Percentiles rank a stretch among this genome's conserved stretches.
Evolutionary conservation across 2,888 invertebrate genomes (phyloP).

Genomic region (Schizaphis graminum): DNA sequence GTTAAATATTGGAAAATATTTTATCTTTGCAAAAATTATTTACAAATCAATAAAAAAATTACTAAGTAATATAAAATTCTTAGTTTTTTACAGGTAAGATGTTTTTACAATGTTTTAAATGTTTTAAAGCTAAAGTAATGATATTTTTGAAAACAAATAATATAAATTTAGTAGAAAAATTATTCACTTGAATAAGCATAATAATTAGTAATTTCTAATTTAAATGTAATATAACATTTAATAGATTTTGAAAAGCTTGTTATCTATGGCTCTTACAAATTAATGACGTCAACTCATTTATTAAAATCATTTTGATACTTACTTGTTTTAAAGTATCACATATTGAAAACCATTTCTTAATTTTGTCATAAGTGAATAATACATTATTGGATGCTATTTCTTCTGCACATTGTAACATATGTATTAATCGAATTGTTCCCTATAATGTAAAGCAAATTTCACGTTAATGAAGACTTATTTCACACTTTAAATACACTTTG

Average conservation of each 20-base stretch:
- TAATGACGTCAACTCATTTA: neutral
- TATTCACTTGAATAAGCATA: neutral
- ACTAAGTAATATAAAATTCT: neutral
- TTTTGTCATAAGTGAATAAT: slow-evolving; percentile 45
- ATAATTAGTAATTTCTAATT: neutral
- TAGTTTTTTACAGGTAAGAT: neutral
- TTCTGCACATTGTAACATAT: slow-evolving; percentile 39
- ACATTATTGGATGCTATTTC: slow-evolving; percentile 27
- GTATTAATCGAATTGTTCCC: slow-evolving; percentile 28
- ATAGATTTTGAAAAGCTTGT: neutral
- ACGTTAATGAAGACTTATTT: neutral
- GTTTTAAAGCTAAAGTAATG: neutral
- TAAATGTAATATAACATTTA: neutral
- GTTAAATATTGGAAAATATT: neutral
- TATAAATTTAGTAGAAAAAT: neutral
- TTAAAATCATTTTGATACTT: slow-evolving; percentile 13
- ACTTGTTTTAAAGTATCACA: slow-evolving; percentile 46
- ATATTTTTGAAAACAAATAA: neutral
- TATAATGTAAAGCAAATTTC: slow-evolving; percentile 16
- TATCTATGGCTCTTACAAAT: neutral
- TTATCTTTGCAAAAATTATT: neutral
- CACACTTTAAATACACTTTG: neutral
- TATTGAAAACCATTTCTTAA: slow-evolving; percentile 53
- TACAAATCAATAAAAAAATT: neutral
- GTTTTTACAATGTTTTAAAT: neutral